Percentiles rank a stretch among this genome's conserved stretches.
Conservation (phyloP, 2,113 vertebrate species). For the Pygoscelis adeliae region DNA sequence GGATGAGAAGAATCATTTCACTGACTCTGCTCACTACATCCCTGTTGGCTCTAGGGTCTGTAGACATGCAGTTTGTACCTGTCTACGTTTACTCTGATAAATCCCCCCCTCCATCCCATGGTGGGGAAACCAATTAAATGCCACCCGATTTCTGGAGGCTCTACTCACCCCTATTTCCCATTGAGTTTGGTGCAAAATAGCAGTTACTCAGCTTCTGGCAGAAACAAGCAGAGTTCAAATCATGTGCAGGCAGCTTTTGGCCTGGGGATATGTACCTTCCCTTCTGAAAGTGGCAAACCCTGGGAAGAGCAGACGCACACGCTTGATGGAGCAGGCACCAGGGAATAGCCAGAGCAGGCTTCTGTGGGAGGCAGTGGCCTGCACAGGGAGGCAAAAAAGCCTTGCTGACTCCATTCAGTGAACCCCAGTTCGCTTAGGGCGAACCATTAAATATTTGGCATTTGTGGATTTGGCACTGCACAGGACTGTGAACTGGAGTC, state of each 20-base stretch:
- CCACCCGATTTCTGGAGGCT: neutral
- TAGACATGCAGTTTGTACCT: neutral
- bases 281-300: neutral
- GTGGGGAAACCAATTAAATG: neutral
- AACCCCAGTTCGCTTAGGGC: neutral
- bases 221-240: neutral
- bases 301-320: neutral
- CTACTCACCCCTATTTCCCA: neutral
- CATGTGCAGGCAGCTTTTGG: neutral
- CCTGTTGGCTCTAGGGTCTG: neutral
- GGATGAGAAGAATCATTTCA: neutral
- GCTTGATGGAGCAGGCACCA: neutral
- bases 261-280: neutral
- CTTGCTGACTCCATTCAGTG: neutral
- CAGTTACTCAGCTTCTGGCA: neutral
- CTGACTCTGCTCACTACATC: neutral
- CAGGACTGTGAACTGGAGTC: neutral
- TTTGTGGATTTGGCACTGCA: neutral
- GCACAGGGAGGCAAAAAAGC: neutral
- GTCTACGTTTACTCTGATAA: neutral
- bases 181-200: neutral
- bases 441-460: neutral
- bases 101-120: neutral
- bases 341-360: neutral
- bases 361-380: neutral